phyloP scores from a whole-genome alignment of 35 echinoderm and acorn worm genomes.

The Amphiura filiformis region DNA sequence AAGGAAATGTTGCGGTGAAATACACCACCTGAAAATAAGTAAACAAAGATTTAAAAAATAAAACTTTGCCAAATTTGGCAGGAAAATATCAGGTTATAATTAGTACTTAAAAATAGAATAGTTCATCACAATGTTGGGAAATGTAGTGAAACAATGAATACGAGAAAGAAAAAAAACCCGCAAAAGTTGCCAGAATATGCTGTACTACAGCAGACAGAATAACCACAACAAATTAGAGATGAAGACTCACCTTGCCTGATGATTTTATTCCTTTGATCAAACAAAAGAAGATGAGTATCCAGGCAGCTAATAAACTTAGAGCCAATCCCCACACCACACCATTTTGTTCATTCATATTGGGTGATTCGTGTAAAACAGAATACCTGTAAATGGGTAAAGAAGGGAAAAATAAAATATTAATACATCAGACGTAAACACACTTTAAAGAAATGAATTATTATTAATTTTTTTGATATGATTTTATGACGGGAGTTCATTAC shows the following conservation, averaged over 20 bases:
- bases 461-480: not conserved
- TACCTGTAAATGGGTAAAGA: conserved; percentile 19
- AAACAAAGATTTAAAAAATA: too few species aligned
- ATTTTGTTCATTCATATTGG: conserved; percentile 51
- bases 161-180: too few species aligned
- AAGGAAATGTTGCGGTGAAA: conserved; percentile 92
- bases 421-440: not conserved
- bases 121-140: too few species aligned
- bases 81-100: too few species aligned
- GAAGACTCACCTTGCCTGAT: conserved; percentile 59
- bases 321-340: conserved; percentile 56
- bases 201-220: too few species aligned
- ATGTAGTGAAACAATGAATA: too few species aligned
- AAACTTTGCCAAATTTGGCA: too few species aligned
- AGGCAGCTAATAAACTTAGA: conserved; percentile 64
- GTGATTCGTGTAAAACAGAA: conserved; percentile 52
- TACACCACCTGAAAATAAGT: conserved; percentile 76
- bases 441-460: too few species aligned
- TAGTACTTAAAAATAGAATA: too few species aligned
- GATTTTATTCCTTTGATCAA: conserved; percentile 81
- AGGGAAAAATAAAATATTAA: not conserved
- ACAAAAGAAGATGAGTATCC: conserved; percentile 55
- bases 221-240: too few species aligned
- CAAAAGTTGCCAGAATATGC: too few species aligned
- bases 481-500: not conserved